phyloP scores from a whole-genome alignment of 2,888 invertebrate genomes.

The Dusona sp. region DNA sequence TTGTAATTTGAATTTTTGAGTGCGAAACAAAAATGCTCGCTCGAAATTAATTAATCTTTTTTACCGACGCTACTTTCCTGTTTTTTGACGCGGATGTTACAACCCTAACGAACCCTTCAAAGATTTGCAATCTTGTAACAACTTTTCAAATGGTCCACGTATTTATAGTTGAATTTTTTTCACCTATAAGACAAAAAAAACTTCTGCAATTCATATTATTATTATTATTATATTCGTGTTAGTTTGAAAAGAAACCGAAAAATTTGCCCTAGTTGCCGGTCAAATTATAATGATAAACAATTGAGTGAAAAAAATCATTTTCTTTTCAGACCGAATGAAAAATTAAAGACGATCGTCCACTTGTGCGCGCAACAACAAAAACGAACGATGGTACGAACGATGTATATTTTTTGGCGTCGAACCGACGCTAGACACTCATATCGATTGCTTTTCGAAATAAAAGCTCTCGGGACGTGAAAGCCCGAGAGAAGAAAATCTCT shows the following conservation, averaged over 20 bases:
- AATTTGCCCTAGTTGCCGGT: too few species aligned
- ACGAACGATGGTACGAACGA: too few species aligned
- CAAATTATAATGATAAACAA: background rate
- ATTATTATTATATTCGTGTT: background rate
- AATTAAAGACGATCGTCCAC: constrained; percentile 23
- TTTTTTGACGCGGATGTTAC: background rate
- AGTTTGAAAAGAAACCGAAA: background rate
- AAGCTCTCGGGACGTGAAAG: constrained; percentile 42
- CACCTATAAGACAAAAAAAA: background rate
- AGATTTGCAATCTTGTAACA: background rate
- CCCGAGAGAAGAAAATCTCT: constrained; percentile 38
- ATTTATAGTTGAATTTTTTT: background rate
- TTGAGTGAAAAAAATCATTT: background rate
- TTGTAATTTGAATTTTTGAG: background rate
- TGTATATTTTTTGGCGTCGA: constrained; percentile 66
- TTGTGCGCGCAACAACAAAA: background rate
- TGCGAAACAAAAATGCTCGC: background rate
- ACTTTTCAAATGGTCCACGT: background rate
- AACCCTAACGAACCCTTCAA: background rate
- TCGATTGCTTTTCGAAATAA: constrained; percentile 67
- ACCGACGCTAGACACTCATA: constrained; percentile 62
- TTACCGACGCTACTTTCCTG: background rate
- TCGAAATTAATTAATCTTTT: too few species aligned
- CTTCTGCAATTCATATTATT: background rate
- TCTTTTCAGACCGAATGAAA: background rate